Base-by-base conservation (phyloP, 2,113 vertebrate genomes). In the Ophiodon elongatus region DNA sequence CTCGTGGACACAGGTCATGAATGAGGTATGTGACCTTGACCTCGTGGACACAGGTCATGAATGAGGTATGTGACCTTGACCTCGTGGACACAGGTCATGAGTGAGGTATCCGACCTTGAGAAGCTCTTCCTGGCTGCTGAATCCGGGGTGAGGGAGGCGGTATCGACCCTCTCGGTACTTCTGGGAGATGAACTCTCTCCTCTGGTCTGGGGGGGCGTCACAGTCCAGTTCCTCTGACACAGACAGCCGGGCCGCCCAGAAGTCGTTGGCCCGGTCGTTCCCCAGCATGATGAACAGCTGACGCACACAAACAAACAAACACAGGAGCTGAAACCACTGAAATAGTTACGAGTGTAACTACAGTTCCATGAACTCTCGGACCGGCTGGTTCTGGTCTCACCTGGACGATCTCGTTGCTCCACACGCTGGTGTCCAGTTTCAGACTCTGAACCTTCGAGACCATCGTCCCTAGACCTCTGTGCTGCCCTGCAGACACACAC, bases 391-490 rank as follows among this genome's bases (percentile, higher is more conserved):
- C n/a, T 4, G 52, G 14, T 27, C 85, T 87, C 87, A 99, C 97
- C 97, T 99, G 97, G 21, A 99, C 98, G 0, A 99, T 97, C 90
- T 99, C 97, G 6, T 99, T 99, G 94, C 97, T 99, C 98, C 98
- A 99, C 29, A 99, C 93, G 0, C 97, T 98, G 19, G 97, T 99
- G 94, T 99, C 98, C 60, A 99, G 94, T 93, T 99, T 99, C 91
- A 99, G 95, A 79, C 98, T 99, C 91, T 99, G 98, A 50, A 99
- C 98, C 88, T 99, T 99, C 4, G 98, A 99, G 64, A 99, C 94
- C 86, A 96, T 98, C 0, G 98, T 97, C 33, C 98, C 98, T 92
- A 99, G 93, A 80, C 97, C 96, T 90, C 98, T 93, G 91, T 99
- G 98, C 87, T 98, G 97, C 70, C 98, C 98, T 99, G 89, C 35